These are phyloP conservation scores for Aspidoscelis tigris DNA, from an alignment of 2,113 vertebrate genomes.

Conservation along the genomic window DNA sequence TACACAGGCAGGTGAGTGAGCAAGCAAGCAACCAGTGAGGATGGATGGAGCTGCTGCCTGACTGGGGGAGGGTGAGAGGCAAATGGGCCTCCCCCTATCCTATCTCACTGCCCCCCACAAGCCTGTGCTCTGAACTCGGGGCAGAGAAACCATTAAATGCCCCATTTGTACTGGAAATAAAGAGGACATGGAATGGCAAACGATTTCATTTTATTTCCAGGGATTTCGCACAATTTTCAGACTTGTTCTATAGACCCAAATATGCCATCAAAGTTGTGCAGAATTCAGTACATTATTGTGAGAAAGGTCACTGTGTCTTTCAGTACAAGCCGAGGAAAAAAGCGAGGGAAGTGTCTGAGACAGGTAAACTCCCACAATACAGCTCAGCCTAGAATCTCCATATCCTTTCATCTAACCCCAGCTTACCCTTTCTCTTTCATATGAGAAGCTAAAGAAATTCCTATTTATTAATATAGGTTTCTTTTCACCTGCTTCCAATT, in stretches of 20 bases:
- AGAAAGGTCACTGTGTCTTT: background rate
- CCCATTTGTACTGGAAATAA: background rate
- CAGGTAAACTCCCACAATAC: background rate
- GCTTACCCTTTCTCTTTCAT: background rate
- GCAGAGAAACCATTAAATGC: background rate
- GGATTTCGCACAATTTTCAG: background rate
- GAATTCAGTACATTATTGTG: background rate
- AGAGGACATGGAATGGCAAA: background rate
- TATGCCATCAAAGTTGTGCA: background rate
- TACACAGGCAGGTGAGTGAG: no score
- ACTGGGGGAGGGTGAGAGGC: no score
- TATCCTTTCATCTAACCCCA: background rate
- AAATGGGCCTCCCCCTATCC: no score
- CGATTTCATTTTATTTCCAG: background rate
- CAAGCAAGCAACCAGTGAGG: no score
- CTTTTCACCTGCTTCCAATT: constrained; percentile 52
- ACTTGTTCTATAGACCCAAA: background rate
- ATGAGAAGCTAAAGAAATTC: background rate
- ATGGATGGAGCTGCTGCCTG: no score
- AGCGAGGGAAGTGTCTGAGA: background rate
- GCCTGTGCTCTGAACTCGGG: no score
- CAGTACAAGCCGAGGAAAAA: background rate
- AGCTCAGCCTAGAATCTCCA: background rate
- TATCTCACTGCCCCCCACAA: no score
- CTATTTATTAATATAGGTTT: constrained; percentile 13